Percentiles rank a stretch among this genome's conserved stretches.
phyloP scores from a whole-genome alignment of 2,888 invertebrate species.

The Drosophila formosana region DNA sequence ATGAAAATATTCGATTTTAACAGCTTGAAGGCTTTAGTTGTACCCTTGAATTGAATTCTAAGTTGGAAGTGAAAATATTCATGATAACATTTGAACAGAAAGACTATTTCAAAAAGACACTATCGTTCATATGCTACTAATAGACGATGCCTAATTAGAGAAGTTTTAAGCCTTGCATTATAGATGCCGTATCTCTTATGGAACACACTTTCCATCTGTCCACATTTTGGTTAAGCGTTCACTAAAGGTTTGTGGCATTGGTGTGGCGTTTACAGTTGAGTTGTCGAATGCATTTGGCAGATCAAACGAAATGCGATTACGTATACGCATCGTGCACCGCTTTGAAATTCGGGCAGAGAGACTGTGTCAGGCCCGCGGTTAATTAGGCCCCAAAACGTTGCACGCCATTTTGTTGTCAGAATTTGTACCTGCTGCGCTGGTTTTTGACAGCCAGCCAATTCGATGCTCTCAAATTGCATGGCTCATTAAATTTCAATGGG shows the following conservation, averaged over 20 bases:
- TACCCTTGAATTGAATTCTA: too few relatives aligned
- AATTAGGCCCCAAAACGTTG: constrained; percentile 60
- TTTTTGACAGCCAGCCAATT: constrained; percentile 68
- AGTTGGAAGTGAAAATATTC: too few relatives aligned
- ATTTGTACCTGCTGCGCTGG: constrained; percentile 43
- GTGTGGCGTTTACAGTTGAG: constrained; percentile 42
- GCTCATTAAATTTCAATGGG: constrained; percentile 69
- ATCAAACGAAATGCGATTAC: constrained; percentile 62
- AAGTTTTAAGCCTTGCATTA: not conserved
- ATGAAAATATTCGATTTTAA: too few relatives aligned
- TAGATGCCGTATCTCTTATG: not conserved
- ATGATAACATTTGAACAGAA: too few relatives aligned
- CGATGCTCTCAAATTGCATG: constrained; percentile 54
- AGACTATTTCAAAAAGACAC: too few relatives aligned
- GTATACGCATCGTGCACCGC: constrained; percentile 46
- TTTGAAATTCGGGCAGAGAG: constrained; percentile 8
- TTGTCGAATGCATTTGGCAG: constrained; percentile 57
- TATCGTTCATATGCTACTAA: not conserved
- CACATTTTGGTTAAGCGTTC: constrained; percentile 18
- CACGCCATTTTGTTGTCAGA: constrained; percentile 70
- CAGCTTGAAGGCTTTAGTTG: too few relatives aligned
- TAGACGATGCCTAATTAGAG: not conserved
- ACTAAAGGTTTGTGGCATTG: constrained; percentile 6
- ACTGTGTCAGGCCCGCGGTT: constrained; percentile 43
- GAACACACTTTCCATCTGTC: not conserved